These are phyloP conservation scores for Pseudomyrmex sp. DNA, from an alignment of 1,140 invertebrate species.

Conservation along the genomic window DNA sequence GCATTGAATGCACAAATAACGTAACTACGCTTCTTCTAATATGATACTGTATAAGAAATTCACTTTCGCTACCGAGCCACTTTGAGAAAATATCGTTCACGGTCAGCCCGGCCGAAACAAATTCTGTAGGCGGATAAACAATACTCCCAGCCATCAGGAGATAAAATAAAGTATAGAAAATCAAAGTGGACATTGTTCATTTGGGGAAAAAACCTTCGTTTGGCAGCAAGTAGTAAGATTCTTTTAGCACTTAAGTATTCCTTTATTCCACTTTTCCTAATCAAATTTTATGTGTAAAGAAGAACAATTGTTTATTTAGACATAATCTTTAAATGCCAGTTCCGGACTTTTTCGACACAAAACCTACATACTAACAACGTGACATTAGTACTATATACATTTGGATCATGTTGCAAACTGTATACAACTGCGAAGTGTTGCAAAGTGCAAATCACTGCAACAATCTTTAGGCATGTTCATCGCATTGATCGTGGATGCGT, in stretches of 20 bases:
- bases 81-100: slow-evolving; percentile 88
- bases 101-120: slow-evolving; percentile 90
- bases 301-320: no score
- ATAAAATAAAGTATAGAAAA: slow-evolving; percentile 90
- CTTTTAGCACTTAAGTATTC: background rate
- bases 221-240: background rate
- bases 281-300: no score
- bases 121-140: slow-evolving; percentile 91
- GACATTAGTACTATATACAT: no score
- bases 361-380: no score
- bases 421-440: no score
- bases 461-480: no score
- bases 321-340: no score
- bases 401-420: no score
- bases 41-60: slow-evolving; percentile 90
- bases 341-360: no score
- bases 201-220: background rate
- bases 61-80: slow-evolving; percentile 89
- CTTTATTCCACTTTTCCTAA: background rate
- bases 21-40: slow-evolving; percentile 89
- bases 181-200: slow-evolving; percentile 66
- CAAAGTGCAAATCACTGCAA: no score
- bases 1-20: slow-evolving; percentile 88
- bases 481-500: no score
- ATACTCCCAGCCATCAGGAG: slow-evolving; percentile 89